phyloP scores from a whole-genome alignment of 2,113 vertebrate species.

The Acrocephalus arundinaceus region DNA sequence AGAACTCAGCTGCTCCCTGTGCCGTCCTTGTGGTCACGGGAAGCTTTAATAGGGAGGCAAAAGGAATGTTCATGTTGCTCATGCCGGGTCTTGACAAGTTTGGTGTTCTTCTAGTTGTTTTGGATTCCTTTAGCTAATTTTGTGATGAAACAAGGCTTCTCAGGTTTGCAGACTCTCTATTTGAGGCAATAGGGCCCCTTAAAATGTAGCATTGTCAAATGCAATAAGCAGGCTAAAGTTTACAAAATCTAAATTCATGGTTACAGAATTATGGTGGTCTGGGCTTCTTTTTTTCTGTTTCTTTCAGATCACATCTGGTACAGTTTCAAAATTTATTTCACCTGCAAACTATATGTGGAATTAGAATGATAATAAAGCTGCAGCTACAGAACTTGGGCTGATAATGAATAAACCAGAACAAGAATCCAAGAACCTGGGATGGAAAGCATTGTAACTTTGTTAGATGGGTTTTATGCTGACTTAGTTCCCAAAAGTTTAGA shows the following conservation, averaged over 20 bases:
- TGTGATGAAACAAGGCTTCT: not conserved
- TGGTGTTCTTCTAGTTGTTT: not conserved
- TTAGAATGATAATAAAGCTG: slow-evolving; percentile 37
- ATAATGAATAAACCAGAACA: slow-evolving; percentile 59
- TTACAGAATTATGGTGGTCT: slow-evolving; percentile 2
- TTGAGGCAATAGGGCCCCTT: not conserved
- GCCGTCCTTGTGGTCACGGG: not conserved
- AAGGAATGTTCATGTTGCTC: not conserved
- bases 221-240: not conserved
- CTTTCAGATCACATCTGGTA: slow-evolving; percentile 55
- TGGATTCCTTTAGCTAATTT: not conserved
- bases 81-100: not conserved
- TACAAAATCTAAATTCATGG: not conserved
- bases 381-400: slow-evolving; percentile 24
- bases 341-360: slow-evolving; percentile 33
- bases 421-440: slow-evolving; percentile 8
- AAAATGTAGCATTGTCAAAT: not conserved
- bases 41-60: not conserved
- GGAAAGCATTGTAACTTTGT: slow-evolving; percentile 43
- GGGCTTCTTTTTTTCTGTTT: slow-evolving; percentile 1
- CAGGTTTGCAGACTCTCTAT: not conserved
- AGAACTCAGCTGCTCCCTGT: not conserved
- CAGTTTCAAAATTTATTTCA: slow-evolving; percentile 35
- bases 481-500: slow-evolving; percentile 41
- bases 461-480: slow-evolving; percentile 19